Evolutionary conservation across 2,888 invertebrate genomes (phyloP).

Genomic region (Thymelicus acteon): DNA sequence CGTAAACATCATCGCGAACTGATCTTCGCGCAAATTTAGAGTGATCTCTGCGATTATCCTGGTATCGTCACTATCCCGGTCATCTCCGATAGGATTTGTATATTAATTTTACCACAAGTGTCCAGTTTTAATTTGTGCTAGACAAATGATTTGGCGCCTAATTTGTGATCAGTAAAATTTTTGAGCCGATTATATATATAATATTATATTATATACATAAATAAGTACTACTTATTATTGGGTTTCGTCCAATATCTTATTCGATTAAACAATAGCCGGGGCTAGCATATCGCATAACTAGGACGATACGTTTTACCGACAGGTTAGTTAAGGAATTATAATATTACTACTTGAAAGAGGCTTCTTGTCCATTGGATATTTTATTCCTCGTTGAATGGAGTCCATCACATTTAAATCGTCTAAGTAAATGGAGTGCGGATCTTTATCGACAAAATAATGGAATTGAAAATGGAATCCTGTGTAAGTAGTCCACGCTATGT

Average conservation of each 20-base stretch:
- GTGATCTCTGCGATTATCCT: too few species aligned
- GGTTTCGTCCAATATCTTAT: neutral
- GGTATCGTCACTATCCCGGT: too few species aligned
- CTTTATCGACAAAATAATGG: slow-evolving; percentile 3
- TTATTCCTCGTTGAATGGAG: neutral
- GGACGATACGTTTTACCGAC: neutral
- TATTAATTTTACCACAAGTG: too few species aligned
- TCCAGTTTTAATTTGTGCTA: too few species aligned
- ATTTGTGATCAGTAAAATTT: neutral
- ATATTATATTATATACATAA: too few species aligned
- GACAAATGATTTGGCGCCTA: too few species aligned
- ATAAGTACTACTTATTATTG: neutral
- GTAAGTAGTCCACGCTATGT: neutral
- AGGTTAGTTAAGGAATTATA: slow-evolving; percentile 1
- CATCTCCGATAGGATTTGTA: too few species aligned
- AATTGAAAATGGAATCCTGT: slow-evolving; percentile 13
- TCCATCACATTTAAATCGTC: neutral
- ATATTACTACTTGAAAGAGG: slow-evolving; percentile 4
- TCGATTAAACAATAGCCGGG: neutral
- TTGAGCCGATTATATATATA: neutral
- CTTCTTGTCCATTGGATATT: neutral
- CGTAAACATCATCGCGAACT: too few species aligned
- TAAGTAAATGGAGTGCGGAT: neutral
- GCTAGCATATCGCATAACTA: neutral
- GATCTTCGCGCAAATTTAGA: too few species aligned